Base-by-base conservation (phyloP, 2,113 vertebrate genomes). In the Azemiops feae region DNA sequence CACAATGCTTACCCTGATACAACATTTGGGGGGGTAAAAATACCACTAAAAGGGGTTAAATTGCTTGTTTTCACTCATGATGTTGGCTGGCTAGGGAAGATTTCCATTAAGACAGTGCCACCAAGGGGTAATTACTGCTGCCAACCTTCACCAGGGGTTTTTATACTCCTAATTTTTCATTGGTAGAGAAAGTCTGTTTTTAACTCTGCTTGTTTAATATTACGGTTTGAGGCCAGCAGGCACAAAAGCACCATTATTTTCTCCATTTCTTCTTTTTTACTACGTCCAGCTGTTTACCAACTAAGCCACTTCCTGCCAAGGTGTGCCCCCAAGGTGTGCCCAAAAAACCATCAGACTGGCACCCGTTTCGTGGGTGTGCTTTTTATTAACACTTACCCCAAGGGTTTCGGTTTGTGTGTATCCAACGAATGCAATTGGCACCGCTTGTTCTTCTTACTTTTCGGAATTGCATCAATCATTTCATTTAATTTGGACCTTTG, bases 371-470 rank as follows among this genome's bases (percentile, higher is more conserved):
- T 1, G 12, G 0, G 12, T 2, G 22, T 7, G 12, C 4, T 18
- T 10, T n/a, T 47, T 12, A 27, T 20, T 23, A 47, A 54, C 95
- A 98, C 99, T 99, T 98, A 99, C 99, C 99, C 99, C 97, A 99
- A 97, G 95, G 99, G 99, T 97, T 99, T 99, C 94, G 99, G 98
- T 94, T 99, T 99, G 97, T 99, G 99, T 0, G 99, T 99, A 97
- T 99, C 99, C 98, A 99, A 97, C 95, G 99, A 99, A 98, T 99
- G 99, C 91, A 99, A 97, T 1, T 99, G 99, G 97, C 99, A 99
- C 94, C 99, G 98, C 96, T 99, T 99, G 97, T 99, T 99, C 98
- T 99, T 99, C 98, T 99, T 99, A 96, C 99, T 99, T 98, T 99
- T 99, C 91, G 99, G 99, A 98, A 99, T 99, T 95, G 98, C 98